These are phyloP conservation scores for Papilio polyxenes DNA, from an alignment of 1,140 invertebrate species.

Conservation along the genomic window DNA sequence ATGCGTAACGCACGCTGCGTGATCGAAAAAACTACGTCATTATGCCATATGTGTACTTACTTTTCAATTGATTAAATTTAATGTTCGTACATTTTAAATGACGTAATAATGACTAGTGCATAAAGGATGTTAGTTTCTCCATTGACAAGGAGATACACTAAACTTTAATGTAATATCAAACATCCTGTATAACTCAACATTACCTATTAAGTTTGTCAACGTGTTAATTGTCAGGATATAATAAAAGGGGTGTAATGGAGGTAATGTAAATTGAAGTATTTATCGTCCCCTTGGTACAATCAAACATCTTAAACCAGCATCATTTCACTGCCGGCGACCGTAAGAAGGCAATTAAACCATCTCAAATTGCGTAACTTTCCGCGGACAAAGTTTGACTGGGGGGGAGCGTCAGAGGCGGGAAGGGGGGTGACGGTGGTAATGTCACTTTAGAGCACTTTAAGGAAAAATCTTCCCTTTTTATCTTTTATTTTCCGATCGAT, in stretches of 20 bases:
- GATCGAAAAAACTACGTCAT: background rate
- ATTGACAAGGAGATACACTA: too few relatives aligned
- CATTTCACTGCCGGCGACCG: constrained; percentile 16
- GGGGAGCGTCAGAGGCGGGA: background rate
- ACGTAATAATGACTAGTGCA: background rate
- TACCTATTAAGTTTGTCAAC: background rate
- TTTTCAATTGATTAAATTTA: background rate
- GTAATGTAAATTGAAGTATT: background rate
- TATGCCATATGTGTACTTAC: background rate
- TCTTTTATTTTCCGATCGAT: constrained; percentile 24
- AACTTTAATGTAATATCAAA: background rate
- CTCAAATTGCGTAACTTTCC: constrained; percentile 5
- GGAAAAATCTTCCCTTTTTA: constrained; percentile 9
- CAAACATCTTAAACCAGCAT: constrained; percentile 24
- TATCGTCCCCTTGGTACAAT: background rate
- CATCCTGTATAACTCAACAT: background rate
- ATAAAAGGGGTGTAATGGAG: constrained; percentile 1
- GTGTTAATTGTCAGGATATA: constrained; percentile 6
- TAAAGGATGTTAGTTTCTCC: too few relatives aligned
- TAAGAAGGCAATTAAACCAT: background rate
- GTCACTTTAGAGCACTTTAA: constrained; percentile 28
- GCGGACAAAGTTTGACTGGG: background rate
- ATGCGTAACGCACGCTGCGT: background rate
- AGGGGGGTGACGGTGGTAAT: background rate
- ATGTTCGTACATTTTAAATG: background rate